Evolutionary conservation across 2,797 vertebrate species (phyloP), one percentile per base, ranked within the genome.

Genomic region (Sternarchorhynchus goeldii): DNA sequence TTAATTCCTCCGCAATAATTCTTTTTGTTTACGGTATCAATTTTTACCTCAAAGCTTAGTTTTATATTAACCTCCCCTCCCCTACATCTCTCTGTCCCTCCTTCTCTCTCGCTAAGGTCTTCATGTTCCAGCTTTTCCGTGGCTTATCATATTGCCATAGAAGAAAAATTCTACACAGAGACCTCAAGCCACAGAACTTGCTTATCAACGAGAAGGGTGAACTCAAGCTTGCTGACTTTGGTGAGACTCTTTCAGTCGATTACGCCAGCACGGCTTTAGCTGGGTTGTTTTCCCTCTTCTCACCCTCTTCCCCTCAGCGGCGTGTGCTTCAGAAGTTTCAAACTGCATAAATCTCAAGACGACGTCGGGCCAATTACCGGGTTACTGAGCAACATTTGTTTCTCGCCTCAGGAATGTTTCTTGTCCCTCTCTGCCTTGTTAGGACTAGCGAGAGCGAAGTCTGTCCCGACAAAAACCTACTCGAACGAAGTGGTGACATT

Each of bases 401-500:
- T 64, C 79, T 6, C 70, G 86, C 86, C 87, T 86, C 83, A 83
- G 81, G 89, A 57, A 90, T 90, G 2, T 78, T 91, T 63, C 73
- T 89, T 89, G 4, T 83, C 0, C 6, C 0, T 81, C 73, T 81
- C 50, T 75, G 60, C 21, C 0, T 85, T 76, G 72, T 83, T 20
- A 96, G 95, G 95, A 5, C 87, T 96, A 73, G 95, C 95, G 76
- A 89, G 95, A 86, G 95, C 95, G 74, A 95, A 95, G 82, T 96
- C 95, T 0, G 95, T 96, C 67, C 95, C 95, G 14, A 99, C 97
- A 0, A 99, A 99, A 91, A 99, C 97, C 0, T 98, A 97, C 73
- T 99, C 97, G 87, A 98, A 99, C 2, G 96, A 98, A 89, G 97
- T 99, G 86, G 97, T 99, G 74, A 99, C 97, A 5, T 90, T 99